These are phyloP conservation scores for Eupithecia vulgata DNA, from an alignment of 2,888 invertebrate species.

Conservation along the genomic window DNA sequence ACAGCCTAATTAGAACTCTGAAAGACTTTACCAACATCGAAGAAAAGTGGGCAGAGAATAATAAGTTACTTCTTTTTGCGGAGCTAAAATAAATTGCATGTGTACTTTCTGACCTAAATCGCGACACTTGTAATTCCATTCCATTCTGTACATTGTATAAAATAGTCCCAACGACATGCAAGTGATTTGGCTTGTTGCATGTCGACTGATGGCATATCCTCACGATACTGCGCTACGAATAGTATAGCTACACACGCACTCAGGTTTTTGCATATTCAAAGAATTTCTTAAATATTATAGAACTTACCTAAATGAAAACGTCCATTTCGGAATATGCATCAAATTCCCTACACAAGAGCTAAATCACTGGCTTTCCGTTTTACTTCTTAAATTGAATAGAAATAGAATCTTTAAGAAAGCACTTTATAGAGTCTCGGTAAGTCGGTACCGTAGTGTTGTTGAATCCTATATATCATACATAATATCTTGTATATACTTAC, in stretches of 20 bases:
- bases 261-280: not conserved
- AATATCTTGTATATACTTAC: too few relatives aligned
- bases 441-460: not conserved
- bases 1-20: not conserved
- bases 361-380: not conserved
- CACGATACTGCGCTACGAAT: conserved; percentile 22
- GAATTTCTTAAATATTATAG: not conserved
- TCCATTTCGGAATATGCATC: not conserved
- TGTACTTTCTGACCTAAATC: conserved; percentile 22
- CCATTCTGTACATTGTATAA: conserved; percentile 16
- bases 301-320: not conserved
- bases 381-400: not conserved
- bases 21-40: not conserved
- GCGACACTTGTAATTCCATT: conserved; percentile 21
- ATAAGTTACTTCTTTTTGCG: not conserved
- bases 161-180: conserved; percentile 9
- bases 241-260: conserved; percentile 5
- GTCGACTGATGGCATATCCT: conserved; percentile 23
- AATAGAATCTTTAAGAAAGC: not conserved
- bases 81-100: not conserved
- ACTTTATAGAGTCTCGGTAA: not conserved
- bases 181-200: conserved; percentile 22
- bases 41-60: not conserved
- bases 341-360: not conserved
- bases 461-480: not conserved